Base-by-base conservation (phyloP, 2,797 vertebrate species). In the Pantherophis vulpinus region DNA sequence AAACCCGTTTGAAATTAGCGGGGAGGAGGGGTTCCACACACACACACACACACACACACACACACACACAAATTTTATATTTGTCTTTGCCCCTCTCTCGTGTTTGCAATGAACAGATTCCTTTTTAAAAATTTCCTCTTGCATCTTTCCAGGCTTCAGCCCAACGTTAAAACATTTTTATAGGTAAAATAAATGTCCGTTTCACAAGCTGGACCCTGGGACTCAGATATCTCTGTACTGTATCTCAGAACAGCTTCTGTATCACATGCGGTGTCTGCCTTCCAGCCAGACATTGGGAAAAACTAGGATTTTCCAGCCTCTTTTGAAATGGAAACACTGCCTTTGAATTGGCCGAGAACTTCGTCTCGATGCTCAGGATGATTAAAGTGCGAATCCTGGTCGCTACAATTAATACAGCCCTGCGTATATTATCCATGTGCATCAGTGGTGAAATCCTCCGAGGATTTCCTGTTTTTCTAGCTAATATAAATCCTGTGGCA, bases 101-200 rank as follows among this genome's bases (percentile, higher is more conserved):
- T 51, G 7, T 93, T 89, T 88, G 42, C 63, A 94, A 61, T 20
- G 32, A 70, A n/a, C 54, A 92, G 92, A 60, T 42, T 55, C 86
- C 29, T 88, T 93, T 61, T 4, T 1, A 37, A 8, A 63, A 61
- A 61, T 94, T 47, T 27, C n/a, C 32, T 66, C 2, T 1, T 66
- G 66, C 58, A 93, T 96, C 95, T 95, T 96, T 89, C 93, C 18
- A 42, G 37, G 32, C 18, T 79, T 79, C 74, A 42, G 94, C 89
- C 58, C 0, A 20, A 94, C 58, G 87, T 95, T 96, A 70, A 95
- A 94, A 91, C 96, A 97, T 97, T 97, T 98, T 98, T 98, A 97
- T 98, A 98, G 98, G 98, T 98, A 98, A 98, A 99, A 98, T 98
- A 99, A 99, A 99, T 99, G 98, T 99, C 98, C 98, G 98, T 98